A percentile compares a stretch with the other conserved stretches of the same genome.
Conservation (phyloP, 2,888 invertebrate species). For the Diaphora mendica region DNA sequence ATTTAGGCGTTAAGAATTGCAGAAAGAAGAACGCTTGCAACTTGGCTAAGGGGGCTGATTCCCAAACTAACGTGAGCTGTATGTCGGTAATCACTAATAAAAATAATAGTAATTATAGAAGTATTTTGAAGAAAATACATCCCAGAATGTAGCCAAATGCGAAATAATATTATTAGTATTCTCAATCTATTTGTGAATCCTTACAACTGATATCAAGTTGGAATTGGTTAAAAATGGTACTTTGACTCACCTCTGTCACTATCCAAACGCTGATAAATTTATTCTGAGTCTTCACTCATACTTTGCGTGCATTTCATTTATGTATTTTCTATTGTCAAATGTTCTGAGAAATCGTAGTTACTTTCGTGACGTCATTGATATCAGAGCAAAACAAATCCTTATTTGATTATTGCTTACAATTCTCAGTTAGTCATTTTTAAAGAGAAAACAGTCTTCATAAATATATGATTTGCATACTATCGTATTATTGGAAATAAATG, state of each 20-base stretch:
- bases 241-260: neutral
- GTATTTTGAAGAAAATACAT: too few species aligned
- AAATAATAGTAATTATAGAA: too few species aligned
- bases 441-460: neutral
- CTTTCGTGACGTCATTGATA: constrained; percentile 25
- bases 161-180: too few species aligned
- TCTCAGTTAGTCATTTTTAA: constrained; percentile 7
- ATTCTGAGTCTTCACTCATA: neutral
- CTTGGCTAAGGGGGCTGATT: too few species aligned
- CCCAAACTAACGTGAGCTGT: too few species aligned
- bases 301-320: neutral
- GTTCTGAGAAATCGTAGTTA: constrained; percentile 10
- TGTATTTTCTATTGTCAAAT: neutral
- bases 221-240: neutral
- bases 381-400: constrained; percentile 31
- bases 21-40: too few species aligned
- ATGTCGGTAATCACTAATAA: too few species aligned
- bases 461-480: neutral
- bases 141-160: too few species aligned
- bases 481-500: neutral
- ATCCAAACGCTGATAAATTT: neutral
- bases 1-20: too few species aligned
- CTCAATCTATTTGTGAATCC: too few species aligned
- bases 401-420: constrained; percentile 12
- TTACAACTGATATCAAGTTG: too few species aligned